Conservation (phyloP, 2,797 vertebrate species). For the Gorsachius magnificus region DNA sequence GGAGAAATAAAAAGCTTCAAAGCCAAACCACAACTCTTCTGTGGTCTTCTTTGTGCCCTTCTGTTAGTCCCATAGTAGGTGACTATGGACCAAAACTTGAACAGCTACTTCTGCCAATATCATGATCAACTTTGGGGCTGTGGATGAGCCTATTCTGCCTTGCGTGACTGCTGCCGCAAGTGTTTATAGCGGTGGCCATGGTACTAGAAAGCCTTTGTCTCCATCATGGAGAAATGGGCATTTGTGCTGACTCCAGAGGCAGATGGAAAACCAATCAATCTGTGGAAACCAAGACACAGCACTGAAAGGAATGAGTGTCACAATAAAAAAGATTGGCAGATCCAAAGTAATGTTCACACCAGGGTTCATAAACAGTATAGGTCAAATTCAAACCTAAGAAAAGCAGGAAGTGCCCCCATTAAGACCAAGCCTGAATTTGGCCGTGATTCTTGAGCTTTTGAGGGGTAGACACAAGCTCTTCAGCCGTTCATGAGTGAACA, state of each 20-base stretch:
- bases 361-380: not conserved
- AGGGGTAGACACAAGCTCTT: not conserved
- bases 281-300: not conserved
- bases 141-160: not conserved
- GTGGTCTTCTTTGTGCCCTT: not conserved
- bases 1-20: not conserved
- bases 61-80: rapidly evolving
- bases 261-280: not conserved
- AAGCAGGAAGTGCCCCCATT: not conserved
- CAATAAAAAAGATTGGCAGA: not conserved
- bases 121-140: not conserved
- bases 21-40: not conserved
- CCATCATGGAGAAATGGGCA: not conserved
- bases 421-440: not conserved
- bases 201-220: not conserved
- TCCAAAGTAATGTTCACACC: not conserved
- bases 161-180: not conserved
- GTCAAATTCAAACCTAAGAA: not conserved
- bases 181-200: not conserved
- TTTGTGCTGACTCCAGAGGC: not conserved
- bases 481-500: not conserved
- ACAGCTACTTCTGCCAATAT: not conserved
- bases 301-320: not conserved
- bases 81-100: not conserved
- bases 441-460: not conserved